These are phyloP conservation scores for Corythoichthys haematopterus DNA, from an alignment of 2,113 vertebrate genomes.

Conservation along the genomic window DNA sequence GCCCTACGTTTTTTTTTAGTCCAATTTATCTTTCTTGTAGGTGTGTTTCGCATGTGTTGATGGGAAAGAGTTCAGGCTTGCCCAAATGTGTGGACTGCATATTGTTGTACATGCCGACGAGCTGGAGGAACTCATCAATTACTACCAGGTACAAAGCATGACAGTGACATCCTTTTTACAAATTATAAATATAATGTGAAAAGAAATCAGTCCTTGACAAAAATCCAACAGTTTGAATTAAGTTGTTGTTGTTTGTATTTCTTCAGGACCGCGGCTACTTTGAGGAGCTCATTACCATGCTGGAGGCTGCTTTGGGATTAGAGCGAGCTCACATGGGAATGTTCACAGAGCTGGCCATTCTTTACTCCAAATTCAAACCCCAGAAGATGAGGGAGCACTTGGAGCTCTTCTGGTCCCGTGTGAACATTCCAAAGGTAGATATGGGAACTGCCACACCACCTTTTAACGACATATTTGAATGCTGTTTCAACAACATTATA, in stretches of 20 bases:
- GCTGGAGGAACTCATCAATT: conserved; percentile 97
- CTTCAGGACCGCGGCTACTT: conserved; percentile 94
- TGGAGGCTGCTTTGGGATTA: conserved; percentile 92
- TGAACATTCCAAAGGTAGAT: conserved; percentile 96
- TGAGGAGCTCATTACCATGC: conserved; percentile 97
- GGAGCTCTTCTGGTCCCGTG: conserved; percentile 97
- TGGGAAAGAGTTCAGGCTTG: conserved; percentile 95
- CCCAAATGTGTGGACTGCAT: conserved; percentile 97
- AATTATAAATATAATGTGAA: neutral
- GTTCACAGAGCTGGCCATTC: conserved; percentile 97
- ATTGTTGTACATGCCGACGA: conserved; percentile 98
- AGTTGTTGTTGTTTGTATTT: neutral
- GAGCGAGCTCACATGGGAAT: conserved; percentile 98
- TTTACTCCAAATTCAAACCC: conserved; percentile 98
- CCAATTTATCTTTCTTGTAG: conserved; percentile 55
- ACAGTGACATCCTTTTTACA: neutral
- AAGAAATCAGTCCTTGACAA: neutral
- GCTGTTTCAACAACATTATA: neutral
- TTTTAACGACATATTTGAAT: too few relatives aligned
- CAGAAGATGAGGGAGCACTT: conserved; percentile 99
- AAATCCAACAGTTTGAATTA: neutral
- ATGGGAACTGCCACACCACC: neutral
- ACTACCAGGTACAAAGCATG: conserved; percentile 82
- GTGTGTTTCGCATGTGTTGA: conserved; percentile 98
- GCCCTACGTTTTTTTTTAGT: neutral